Conservation (phyloP, 92 coral and sea anemone genomes). For the Umimayanthus chanpuru region DNA sequence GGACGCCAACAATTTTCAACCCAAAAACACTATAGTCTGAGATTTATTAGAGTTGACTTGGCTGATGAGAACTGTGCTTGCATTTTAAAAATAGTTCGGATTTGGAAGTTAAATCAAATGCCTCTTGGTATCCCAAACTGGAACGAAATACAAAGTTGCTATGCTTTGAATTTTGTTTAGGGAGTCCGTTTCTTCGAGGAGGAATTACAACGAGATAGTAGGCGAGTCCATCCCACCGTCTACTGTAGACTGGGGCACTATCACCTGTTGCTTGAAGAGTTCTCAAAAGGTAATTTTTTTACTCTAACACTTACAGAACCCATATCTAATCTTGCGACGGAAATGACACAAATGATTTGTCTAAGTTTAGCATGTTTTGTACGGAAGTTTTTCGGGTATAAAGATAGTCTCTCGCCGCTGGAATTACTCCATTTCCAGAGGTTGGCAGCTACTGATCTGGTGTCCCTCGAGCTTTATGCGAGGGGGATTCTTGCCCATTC, state of each 20-base stretch:
- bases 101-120: slow-evolving; percentile 20
- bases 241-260: slow-evolving; percentile 96
- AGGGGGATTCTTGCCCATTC: neutral
- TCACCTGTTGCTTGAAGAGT: slow-evolving; percentile 96
- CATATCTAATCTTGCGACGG: slow-evolving; percentile 28
- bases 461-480: neutral
- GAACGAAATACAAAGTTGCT: neutral
- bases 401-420: slow-evolving; percentile 14
- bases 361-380: slow-evolving; percentile 26
- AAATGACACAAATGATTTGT: slow-evolving; percentile 15
- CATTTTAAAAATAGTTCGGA: neutral
- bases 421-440: neutral
- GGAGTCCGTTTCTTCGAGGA: slow-evolving; percentile 88
- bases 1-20: neutral
- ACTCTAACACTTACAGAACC: slow-evolving; percentile 33
- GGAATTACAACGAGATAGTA: slow-evolving; percentile 79
- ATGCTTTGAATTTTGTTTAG: slow-evolving; percentile 52
- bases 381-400: slow-evolving; percentile 38
- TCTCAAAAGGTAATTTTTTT: slow-evolving; percentile 80
- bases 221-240: slow-evolving; percentile 76
- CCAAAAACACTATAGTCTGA: neutral
- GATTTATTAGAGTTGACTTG: slow-evolving; percentile 9
- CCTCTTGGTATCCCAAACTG: slow-evolving; percentile 50
- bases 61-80: slow-evolving; percentile 5
- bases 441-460: neutral